Evolutionary conservation across 2,113 vertebrate genomes (phyloP).

Genomic region (Vireo altiloquus): DNA sequence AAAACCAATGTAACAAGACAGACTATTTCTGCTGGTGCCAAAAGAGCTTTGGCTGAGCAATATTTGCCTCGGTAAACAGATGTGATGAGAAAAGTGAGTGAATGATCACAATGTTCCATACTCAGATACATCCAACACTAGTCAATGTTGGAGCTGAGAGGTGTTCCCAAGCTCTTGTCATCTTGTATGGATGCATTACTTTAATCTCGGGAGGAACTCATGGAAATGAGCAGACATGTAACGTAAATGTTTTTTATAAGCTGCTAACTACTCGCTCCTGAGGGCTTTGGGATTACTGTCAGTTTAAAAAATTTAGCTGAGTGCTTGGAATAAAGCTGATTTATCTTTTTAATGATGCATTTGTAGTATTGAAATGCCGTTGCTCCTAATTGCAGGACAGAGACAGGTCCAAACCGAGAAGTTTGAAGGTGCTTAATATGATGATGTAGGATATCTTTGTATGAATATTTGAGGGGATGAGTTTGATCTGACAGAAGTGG

Average conservation of each 20-base stretch:
- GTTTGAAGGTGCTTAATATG: background rate
- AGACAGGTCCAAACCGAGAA: background rate
- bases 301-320: background rate
- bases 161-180: background rate
- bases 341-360: background rate
- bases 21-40: background rate
- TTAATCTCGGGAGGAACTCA: background rate
- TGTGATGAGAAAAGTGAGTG: background rate
- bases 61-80: background rate
- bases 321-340: background rate
- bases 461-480: background rate
- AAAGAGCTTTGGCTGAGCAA: background rate
- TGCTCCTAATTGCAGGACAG: background rate
- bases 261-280: background rate
- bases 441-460: background rate
- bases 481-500: background rate
- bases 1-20: background rate
- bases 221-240: background rate
- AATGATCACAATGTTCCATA: background rate
- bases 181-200: background rate
- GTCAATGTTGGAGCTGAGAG: background rate
- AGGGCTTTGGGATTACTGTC: background rate
- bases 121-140: background rate
- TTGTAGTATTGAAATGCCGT: background rate
- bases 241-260: background rate